Conservation (phyloP, 92 coral and sea anemone genomes). For the Epizoanthus stellaris region DNA sequence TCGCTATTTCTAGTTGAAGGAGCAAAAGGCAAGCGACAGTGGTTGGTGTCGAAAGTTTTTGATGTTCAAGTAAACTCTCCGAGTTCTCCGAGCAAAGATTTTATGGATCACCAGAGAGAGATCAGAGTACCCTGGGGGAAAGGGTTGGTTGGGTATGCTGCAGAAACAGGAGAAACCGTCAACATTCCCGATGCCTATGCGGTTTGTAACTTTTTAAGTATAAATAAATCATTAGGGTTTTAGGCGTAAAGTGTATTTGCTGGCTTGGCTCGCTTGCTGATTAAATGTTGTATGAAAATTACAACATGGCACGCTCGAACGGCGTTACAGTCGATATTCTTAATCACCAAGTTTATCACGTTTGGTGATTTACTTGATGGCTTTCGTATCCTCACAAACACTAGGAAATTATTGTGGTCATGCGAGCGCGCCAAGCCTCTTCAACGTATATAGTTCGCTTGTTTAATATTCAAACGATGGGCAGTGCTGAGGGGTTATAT, state of each 20-base stretch:
- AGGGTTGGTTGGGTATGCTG: conserved; percentile 98
- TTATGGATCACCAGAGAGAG: conserved; percentile 86
- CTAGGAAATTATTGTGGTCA: conserved; percentile 12
- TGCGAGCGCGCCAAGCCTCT: neutral
- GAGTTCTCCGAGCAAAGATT: conserved; percentile 77
- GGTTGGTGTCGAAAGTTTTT: conserved; percentile 97
- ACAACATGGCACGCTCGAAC: conserved; percentile 26
- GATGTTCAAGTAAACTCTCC: conserved; percentile 93
- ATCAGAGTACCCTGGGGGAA: conserved; percentile 98
- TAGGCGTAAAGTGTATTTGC: conserved; percentile 81
- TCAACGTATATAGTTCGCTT: neutral
- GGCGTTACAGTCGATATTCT: conserved; percentile 31
- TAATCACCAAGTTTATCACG: conserved; percentile 39
- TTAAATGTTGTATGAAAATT: conserved; percentile 51
- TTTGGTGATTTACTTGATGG: conserved; percentile 41
- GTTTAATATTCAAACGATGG: conserved; percentile 34
- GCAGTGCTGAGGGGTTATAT: conserved; percentile 4
- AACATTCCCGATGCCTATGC: conserved; percentile 99
- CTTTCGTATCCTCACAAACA: conserved; percentile 22
- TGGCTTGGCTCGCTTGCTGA: conserved; percentile 59
- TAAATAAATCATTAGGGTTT: conserved; percentile 80
- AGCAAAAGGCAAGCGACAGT: conserved; percentile 88
- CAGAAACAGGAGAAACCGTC: conserved; percentile 97
- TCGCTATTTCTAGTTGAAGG: conserved; percentile 98
- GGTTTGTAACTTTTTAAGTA: conserved; percentile 89